Base-by-base conservation (phyloP, 2,113 vertebrate genomes). In the Anas platyrhynchos region DNA sequence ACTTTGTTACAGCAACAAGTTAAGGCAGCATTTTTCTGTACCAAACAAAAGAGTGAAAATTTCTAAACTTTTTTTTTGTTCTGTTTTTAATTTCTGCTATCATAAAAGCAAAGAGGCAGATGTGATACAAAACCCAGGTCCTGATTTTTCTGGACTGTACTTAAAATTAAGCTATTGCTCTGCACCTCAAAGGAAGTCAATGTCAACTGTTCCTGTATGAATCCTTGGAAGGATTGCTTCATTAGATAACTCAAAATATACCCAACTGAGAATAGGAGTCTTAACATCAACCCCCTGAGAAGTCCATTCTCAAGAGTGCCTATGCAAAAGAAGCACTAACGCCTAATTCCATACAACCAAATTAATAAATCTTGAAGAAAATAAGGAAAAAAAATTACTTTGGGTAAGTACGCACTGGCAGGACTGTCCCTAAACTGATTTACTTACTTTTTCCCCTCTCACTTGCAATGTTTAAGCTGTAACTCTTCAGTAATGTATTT, bases 401-500 rank as follows among this genome's bases (percentile, higher is more conserved):
- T 25, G 16, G 52, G 36, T 38, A 83, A 71, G 1, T 2, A 83
- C 23, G 78, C 31, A 67, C 22, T 7, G 13, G 34, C 44, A 94
- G 29, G 32, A 85, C 23, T 73, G 46, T 20, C 3, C 29, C 43
- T 25, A 94, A 89, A 87, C 16, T 59, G 65, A 88, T 94, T 56
- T 82, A 77, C 31, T 84, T 38, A 26, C 10, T 69, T 73, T 55
- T 55, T 44, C 13, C 56, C 83, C 83, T 83, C 63, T 48, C 7
- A 2, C 23, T 84, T 75, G 68, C 56, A 83, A 31, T 29, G 17
- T 74, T 79, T 48, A 93, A 93, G 69, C 52, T 54, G 38, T 82
- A 93, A 85, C 66, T 93, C 77, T 87, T 90, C 55, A 82, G 11
- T 44, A 88, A 71, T 62, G 26, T 48, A 61, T 89, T 93, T 79